Percentiles rank a stretch among this genome's conserved stretches.
Evolutionary conservation across 2,797 vertebrate genomes (phyloP).

Genomic region (Gymnothorax javanicus): DNA sequence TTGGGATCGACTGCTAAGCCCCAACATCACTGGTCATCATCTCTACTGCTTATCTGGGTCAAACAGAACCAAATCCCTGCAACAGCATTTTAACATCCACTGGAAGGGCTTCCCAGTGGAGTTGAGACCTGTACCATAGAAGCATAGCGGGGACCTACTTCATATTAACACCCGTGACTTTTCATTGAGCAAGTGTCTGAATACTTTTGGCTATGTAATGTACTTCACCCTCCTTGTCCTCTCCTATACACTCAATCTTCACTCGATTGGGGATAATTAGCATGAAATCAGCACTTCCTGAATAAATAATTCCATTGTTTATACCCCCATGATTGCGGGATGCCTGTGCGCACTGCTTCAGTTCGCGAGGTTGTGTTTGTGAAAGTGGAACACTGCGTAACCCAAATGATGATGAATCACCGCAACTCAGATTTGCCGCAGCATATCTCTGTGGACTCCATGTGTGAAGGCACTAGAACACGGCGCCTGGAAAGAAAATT

Average conservation of each 20-base stretch:
- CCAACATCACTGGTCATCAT: too few species aligned
- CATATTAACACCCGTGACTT: too few species aligned
- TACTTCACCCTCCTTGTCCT: background rate
- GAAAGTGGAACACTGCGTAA: constrained; percentile 68
- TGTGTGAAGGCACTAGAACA: constrained; percentile 36
- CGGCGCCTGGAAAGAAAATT: constrained; percentile 46
- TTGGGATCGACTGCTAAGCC: too few species aligned
- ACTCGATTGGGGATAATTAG: constrained; percentile 15
- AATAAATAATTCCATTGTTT: background rate
- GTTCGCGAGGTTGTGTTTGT: constrained; percentile 58
- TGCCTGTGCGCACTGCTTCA: constrained; percentile 27
- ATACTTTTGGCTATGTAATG: too few species aligned
- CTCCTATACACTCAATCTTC: background rate
- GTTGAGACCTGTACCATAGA: too few species aligned
- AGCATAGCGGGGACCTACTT: too few species aligned
- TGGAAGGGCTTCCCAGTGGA: too few species aligned
- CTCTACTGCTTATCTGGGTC: too few species aligned
- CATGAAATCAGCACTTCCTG: constrained; percentile 49
- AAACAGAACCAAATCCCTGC: too few species aligned
- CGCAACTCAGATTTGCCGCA: constrained; percentile 55
- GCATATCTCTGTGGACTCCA: constrained; percentile 52
- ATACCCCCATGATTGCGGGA: constrained; percentile 38
- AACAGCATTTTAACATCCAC: too few species aligned
- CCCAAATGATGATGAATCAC: constrained; percentile 64
- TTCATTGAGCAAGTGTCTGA: too few species aligned